These are phyloP conservation scores for Tiaroga cobitis DNA, from an alignment of 2,797 vertebrate genomes.

Conservation along the genomic window DNA sequence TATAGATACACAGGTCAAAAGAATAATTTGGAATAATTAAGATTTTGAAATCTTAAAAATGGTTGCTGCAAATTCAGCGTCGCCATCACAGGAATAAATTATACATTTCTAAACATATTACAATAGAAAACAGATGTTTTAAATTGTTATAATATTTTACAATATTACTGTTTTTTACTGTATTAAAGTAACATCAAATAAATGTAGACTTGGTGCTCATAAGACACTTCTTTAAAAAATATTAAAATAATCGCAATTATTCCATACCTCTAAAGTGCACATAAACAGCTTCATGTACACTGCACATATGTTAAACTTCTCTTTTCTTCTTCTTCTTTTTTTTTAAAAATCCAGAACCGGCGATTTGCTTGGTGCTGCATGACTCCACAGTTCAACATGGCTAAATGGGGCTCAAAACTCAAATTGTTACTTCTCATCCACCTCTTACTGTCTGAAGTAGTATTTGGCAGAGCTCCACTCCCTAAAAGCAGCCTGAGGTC, in stretches of 20 bases:
- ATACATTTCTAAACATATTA: background rate
- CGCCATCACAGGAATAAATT: background rate
- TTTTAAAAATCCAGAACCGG: background rate
- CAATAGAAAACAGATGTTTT: background rate
- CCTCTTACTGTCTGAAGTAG: conserved; percentile 73
- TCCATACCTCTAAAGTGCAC: background rate
- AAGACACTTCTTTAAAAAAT: background rate
- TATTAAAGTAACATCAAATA: background rate
- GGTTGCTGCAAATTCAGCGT: background rate
- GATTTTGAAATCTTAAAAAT: background rate
- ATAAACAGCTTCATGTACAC: background rate
- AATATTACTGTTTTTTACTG: background rate
- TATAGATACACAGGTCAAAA: background rate
- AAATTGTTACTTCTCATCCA: conserved; percentile 72
- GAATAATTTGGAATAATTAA: background rate
- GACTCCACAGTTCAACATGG: conserved; percentile 26
- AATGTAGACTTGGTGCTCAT: background rate
- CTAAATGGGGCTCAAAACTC: conserved; percentile 33
- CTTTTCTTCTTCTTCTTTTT: background rate
- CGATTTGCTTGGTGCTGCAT: conserved; percentile 21
- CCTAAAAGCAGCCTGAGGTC: conserved; percentile 50
- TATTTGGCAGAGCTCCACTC: conserved; percentile 62
- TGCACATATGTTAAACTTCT: background rate
- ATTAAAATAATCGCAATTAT: background rate
- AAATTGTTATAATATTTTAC: background rate